Percentiles rank a stretch among this genome's conserved stretches.
phyloP scores from a whole-genome alignment of 2,888 invertebrate genomes.

The Myopa testacea region DNA sequence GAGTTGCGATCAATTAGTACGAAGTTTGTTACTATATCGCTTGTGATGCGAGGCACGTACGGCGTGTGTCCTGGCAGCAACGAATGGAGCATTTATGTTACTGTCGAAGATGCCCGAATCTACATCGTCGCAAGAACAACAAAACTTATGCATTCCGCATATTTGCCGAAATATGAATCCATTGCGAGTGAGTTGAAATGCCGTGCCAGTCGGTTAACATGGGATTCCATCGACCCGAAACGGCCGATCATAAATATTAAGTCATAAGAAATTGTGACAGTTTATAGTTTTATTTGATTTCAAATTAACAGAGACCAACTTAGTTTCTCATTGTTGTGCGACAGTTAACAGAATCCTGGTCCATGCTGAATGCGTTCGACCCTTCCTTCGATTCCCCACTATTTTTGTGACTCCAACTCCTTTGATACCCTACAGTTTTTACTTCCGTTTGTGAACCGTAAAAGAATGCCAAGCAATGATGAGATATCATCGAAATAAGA shows the following conservation, averaged over 20 bases:
- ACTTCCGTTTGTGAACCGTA: too few relatives aligned
- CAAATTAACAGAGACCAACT: neutral
- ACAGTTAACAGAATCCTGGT: neutral
- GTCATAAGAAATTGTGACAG: constrained; percentile 63
- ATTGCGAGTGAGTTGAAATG: constrained; percentile 47
- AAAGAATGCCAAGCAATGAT: too few relatives aligned
- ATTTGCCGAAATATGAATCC: constrained; percentile 55
- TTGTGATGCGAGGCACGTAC: constrained; percentile 68
- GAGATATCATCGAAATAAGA: too few relatives aligned
- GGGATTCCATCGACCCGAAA: constrained; percentile 40
- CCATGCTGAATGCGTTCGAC: neutral
- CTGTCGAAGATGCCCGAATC: neutral
- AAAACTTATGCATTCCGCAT: constrained; percentile 8
- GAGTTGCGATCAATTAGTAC: constrained; percentile 63
- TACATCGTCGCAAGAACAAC: neutral
- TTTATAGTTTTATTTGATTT: constrained; percentile 39
- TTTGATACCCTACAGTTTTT: too few relatives aligned
- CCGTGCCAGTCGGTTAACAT: neutral
- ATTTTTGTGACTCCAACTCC: neutral
- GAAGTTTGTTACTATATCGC: constrained; percentile 56
- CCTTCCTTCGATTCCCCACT: neutral
- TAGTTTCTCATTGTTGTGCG: neutral
- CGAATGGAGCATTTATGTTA: neutral
- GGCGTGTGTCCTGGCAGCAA: constrained; percentile 61
- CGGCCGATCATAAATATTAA: constrained; percentile 60